These are phyloP conservation scores for Karalla daura DNA, from an alignment of 2,797 vertebrate species.

Conservation along the genomic window DNA sequence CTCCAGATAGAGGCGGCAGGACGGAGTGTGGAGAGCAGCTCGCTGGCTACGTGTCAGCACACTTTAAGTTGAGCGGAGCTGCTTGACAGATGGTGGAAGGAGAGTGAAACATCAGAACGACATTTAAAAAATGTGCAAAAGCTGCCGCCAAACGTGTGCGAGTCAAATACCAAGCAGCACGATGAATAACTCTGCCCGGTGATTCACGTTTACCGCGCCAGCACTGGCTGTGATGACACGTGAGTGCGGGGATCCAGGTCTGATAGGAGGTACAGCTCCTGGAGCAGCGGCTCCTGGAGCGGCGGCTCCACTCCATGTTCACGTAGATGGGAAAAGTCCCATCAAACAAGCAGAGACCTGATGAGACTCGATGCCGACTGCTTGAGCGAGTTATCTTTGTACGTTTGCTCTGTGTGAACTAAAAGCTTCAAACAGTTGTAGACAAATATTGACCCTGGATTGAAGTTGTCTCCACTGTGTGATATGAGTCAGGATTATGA, in stretches of 20 bases:
- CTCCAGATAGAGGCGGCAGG: no score
- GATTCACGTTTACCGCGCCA: background rate
- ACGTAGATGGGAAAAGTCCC: background rate
- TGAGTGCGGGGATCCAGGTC: constrained; percentile 3
- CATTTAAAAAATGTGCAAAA: background rate
- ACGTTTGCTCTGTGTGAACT: no score
- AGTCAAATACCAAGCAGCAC: background rate
- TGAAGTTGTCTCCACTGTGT: background rate
- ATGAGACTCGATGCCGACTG: no score
- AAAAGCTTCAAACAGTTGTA: background rate
- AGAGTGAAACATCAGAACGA: background rate
- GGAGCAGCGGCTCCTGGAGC: no score
- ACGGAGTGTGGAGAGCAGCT: background rate
- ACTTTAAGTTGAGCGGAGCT: background rate
- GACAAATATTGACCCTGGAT: no score
- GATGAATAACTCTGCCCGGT: background rate
- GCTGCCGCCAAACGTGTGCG: background rate
- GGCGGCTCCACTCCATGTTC: no score
- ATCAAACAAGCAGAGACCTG: no score
- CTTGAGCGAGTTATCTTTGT: no score
- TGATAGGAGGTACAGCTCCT: background rate
- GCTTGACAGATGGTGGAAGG: background rate
- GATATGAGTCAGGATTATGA: background rate
- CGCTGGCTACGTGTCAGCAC: background rate
- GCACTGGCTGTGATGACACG: background rate